Base-by-base conservation (phyloP, 2,113 vertebrate genomes). In the Pelecanus crispus region DNA sequence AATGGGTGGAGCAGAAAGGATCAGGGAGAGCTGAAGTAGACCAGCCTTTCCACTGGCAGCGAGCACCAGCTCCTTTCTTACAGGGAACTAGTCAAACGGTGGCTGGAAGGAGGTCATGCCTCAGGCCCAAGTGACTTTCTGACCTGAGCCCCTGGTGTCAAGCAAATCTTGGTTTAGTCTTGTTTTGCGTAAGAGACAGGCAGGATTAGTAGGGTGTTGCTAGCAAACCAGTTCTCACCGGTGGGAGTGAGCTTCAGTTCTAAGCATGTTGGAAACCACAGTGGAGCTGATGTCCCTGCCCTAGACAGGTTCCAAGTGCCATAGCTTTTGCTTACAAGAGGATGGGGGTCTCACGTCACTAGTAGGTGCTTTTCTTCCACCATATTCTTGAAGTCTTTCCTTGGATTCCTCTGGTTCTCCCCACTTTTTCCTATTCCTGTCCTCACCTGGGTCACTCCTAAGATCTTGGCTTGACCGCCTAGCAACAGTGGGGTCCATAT, bases 141-240 rank as follows among this genome's bases (percentile, higher is more conserved):
- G 94, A 95, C 92, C 92, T 88, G 72, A 72, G 49, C 63, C 72
- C 44, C 82, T 55, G 42, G 42, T 44, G 58, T 66, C 83, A 94
- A 82, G 63, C 62, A 83, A 55, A 49, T n/a, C 80, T 94, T 2
- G 12, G 86, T 73, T 94, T 49, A 93, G 71, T 62, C 32, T 62
- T 70, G 24, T 19, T 94, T 94, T 94, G 68, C 45, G 31, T 94
- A 78, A 78, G 68, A 91, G 94, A 71, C 89, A 47, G 86, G 88
- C 59, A 61, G 72, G 63, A 62, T 80, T 71, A 88, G 55, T 32
- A 80, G 91, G 59, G 72, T 84, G 67, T 55, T 96, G 68, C 88
- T 86, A 73, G 59, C 88, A 95, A 96, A 95, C 75, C 75, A 71
- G 86, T 97, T 97, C 78, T 73, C 63, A 66, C 7, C 1, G 19